Percentiles rank a stretch among this genome's conserved stretches.
Conservation (phyloP, 2,113 vertebrate genomes). For the Labrus mixtus region DNA sequence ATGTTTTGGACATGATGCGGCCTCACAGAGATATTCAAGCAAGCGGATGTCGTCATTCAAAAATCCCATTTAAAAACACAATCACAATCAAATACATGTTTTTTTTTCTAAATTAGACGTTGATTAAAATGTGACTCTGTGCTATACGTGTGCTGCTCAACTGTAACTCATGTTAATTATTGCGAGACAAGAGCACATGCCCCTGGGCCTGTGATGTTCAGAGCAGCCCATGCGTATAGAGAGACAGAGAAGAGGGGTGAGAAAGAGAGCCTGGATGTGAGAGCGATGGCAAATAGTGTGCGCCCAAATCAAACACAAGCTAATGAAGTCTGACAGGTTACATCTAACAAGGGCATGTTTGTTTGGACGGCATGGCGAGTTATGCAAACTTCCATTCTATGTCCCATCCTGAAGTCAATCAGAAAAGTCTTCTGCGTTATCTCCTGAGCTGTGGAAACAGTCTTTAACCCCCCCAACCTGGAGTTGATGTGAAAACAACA, state of each 20-base stretch:
- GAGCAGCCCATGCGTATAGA: conserved; percentile 66
- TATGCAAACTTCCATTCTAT: conserved; percentile 68
- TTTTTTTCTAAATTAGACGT: conserved; percentile 26
- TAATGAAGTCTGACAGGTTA: conserved; percentile 73
- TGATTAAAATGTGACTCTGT: conserved; percentile 39
- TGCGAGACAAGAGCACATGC: conserved; percentile 64
- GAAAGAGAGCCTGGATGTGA: conserved; percentile 8
- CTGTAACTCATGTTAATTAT: conserved; percentile 71
- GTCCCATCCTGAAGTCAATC: conserved; percentile 42
- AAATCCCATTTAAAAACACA: not conserved
- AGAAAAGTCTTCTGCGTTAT: conserved; percentile 45
- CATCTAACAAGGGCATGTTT: conserved; percentile 73
- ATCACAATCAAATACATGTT: conserved; percentile 1
- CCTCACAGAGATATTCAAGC: conserved; percentile 17
- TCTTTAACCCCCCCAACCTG: conserved; percentile 37
- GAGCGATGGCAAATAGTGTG: conserved; percentile 51
- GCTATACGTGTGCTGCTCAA: conserved; percentile 53
- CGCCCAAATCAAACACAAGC: conserved; percentile 62
- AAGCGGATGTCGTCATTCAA: conserved; percentile 11
- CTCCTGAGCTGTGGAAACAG: conserved; percentile 44
- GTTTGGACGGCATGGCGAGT: conserved; percentile 71
- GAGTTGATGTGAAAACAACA: conserved; percentile 50
- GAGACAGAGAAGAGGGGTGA: not conserved
- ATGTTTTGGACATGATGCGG: conserved; percentile 15
- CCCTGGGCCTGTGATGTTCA: conserved; percentile 62